Evolutionary conservation across 2,797 vertebrate species (phyloP).

Genomic region (Antrozous pallidus): DNA sequence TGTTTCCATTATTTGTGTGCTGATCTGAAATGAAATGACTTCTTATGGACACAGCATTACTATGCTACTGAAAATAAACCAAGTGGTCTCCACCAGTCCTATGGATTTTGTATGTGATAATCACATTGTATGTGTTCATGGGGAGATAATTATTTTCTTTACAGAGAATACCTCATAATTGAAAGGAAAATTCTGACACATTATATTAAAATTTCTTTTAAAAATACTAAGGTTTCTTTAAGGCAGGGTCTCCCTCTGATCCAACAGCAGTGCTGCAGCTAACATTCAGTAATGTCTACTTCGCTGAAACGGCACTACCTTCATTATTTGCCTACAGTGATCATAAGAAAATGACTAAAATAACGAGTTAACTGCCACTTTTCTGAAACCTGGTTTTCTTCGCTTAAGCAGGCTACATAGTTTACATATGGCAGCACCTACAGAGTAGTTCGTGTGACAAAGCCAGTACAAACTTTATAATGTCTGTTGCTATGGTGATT

Average conservation of each 20-base stretch:
- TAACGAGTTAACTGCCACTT: background rate
- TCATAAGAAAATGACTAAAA: background rate
- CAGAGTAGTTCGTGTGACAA: background rate
- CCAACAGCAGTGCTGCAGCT: background rate
- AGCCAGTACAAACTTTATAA: slow-evolving; percentile 48
- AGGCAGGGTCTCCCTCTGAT: background rate
- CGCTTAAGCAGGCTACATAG: background rate
- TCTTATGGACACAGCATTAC: background rate
- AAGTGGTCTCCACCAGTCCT: background rate
- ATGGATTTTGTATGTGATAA: background rate
- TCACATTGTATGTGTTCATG: background rate
- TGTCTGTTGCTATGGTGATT: slow-evolving; percentile 70
- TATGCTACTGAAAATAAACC: background rate
- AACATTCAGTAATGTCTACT: background rate
- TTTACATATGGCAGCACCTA: background rate
- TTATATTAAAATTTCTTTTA: background rate
- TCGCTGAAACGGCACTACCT: background rate
- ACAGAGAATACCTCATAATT: background rate
- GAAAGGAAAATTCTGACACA: background rate
- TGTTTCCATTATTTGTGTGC: background rate
- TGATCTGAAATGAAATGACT: background rate
- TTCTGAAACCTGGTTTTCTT: background rate
- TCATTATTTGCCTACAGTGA: background rate
- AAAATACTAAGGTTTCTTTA: background rate
- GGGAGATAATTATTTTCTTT: background rate